phyloP scores from a whole-genome alignment of 1,140 invertebrate genomes.

The Drosophila rufa region DNA sequence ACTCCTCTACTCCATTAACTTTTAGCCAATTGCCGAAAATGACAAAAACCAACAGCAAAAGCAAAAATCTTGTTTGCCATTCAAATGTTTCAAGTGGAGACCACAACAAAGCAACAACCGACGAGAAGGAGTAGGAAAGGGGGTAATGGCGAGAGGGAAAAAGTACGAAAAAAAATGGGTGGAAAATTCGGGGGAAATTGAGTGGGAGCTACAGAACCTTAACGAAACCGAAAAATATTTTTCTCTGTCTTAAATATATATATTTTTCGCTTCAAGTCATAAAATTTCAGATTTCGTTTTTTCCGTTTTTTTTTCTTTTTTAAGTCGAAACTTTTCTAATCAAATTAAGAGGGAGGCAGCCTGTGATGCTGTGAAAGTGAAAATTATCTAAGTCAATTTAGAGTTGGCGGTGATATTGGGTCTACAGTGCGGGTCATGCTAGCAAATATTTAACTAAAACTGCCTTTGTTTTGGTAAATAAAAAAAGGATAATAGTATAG shows the following conservation, averaged over 20 bases:
- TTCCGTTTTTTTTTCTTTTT: slow-evolving; percentile 15
- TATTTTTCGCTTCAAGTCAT: slow-evolving; percentile 18
- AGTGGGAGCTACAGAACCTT: slow-evolving; percentile 23
- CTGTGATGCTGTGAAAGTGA: slow-evolving; percentile 54
- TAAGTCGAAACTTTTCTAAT: slow-evolving; percentile 76
- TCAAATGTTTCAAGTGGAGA: slow-evolving; percentile 54
- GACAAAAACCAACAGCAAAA: slow-evolving; percentile 33
- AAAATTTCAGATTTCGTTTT: neutral
- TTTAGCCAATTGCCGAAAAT: slow-evolving; percentile 42
- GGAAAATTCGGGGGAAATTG: slow-evolving; percentile 10
- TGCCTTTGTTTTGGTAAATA: too few relatives aligned
- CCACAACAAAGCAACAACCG: slow-evolving; percentile 42
- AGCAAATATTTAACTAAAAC: neutral
- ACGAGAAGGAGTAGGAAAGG: neutral
- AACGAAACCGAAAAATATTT: slow-evolving; percentile 32
- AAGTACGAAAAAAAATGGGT: neutral
- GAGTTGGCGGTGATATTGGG: neutral
- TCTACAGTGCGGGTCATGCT: slow-evolving; percentile 9
- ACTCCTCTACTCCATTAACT: slow-evolving; percentile 26
- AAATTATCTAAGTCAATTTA: slow-evolving; percentile 78
- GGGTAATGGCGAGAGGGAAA: slow-evolving; percentile 27
- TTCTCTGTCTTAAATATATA: slow-evolving; percentile 3
- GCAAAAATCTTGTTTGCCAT: slow-evolving; percentile 47
- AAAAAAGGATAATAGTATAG: neutral
- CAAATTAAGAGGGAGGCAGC: slow-evolving; percentile 66